These are phyloP conservation scores for Pseudonaja textilis DNA, from an alignment of 2,113 vertebrate species.

Conservation along the genomic window DNA sequence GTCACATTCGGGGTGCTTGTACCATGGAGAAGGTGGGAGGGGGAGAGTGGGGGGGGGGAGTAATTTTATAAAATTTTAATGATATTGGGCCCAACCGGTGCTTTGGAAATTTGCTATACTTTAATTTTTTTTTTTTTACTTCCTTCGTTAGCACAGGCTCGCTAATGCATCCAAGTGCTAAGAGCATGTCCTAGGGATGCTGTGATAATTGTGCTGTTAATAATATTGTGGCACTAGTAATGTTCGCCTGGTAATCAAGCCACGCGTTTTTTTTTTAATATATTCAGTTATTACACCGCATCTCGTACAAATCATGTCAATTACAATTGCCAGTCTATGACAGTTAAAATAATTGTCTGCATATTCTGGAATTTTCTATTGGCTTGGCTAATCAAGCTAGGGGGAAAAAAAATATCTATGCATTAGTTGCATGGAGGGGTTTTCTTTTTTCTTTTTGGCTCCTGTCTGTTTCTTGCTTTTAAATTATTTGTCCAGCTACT, in stretches of 20 bases:
- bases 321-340: slow-evolving; percentile 85
- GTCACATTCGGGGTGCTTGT: slow-evolving; percentile 70
- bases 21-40: neutral
- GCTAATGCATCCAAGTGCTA: slow-evolving; percentile 91
- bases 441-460: slow-evolving; percentile 76
- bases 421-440: slow-evolving; percentile 76
- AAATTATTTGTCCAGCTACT: slow-evolving; percentile 79
- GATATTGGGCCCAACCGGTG: slow-evolving; percentile 87
- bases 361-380: slow-evolving; percentile 86
- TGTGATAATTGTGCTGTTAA: slow-evolving; percentile 88
- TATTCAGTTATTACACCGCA: slow-evolving; percentile 89
- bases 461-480: slow-evolving; percentile 71
- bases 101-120: slow-evolving; percentile 97
- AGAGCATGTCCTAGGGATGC: slow-evolving; percentile 89
- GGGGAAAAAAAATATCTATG: slow-evolving; percentile 75
- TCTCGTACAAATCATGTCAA: slow-evolving; percentile 87
- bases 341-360: slow-evolving; percentile 89
- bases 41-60: slow-evolving; percentile 46
- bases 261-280: slow-evolving; percentile 86
- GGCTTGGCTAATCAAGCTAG: slow-evolving; percentile 87
- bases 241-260: slow-evolving; percentile 92
- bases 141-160: slow-evolving; percentile 90
- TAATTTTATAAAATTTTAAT: slow-evolving; percentile 98
- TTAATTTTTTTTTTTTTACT: slow-evolving; percentile 77
- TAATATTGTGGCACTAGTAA: slow-evolving; percentile 89